These are phyloP conservation scores for Rhopilema esculentum DNA, from an alignment of 30 jellyfish, hydroid and myxozoan species.

Conservation along the genomic window DNA sequence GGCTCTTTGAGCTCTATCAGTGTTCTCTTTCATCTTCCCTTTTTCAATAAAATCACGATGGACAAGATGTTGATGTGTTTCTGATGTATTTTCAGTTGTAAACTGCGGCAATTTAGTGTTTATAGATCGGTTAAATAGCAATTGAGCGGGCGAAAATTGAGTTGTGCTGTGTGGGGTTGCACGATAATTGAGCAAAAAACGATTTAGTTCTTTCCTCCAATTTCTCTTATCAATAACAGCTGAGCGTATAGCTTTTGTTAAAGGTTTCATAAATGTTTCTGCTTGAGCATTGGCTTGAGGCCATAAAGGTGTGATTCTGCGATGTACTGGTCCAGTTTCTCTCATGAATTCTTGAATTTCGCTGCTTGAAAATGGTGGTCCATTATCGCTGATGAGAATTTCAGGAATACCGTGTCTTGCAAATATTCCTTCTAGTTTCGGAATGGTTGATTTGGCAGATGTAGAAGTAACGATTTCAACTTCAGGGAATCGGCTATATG, in stretches of 20 bases:
- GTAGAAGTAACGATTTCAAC: slow-evolving; percentile 19
- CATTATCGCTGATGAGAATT: slow-evolving; percentile 37
- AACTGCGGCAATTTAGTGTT: slow-evolving; percentile 54
- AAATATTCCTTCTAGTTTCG: slow-evolving; percentile 17
- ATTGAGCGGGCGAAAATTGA: slow-evolving; percentile 41
- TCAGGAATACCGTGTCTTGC: slow-evolving; percentile 20
- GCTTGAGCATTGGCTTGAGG: slow-evolving; percentile 55
- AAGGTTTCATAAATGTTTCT: slow-evolving; percentile 42
- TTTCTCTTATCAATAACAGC: slow-evolving; percentile 12
- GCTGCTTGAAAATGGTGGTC: slow-evolving; percentile 52
- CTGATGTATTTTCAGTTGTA: slow-evolving; percentile 31
- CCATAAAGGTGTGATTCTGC: slow-evolving; percentile 51
- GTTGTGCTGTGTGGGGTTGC: slow-evolving; percentile 70
- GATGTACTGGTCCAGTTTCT: slow-evolving; percentile 43
- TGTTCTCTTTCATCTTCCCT: slow-evolving; percentile 14
- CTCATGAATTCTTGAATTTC: slow-evolving; percentile 42
- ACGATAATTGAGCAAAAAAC: slow-evolving; percentile 34
- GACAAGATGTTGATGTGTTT: slow-evolving; percentile 13
- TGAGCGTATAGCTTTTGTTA: slow-evolving; percentile 6
- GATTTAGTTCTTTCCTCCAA: slow-evolving; percentile 48
- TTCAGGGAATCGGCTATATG: background rate
- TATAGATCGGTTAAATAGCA: slow-evolving; percentile 45
- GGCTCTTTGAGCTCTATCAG: slow-evolving; percentile 7
- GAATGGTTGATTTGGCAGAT: slow-evolving; percentile 33
- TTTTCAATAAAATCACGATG: background rate